Conservation (phyloP, 2,888 invertebrate species). For the Yponomeuta plumbellus region DNA sequence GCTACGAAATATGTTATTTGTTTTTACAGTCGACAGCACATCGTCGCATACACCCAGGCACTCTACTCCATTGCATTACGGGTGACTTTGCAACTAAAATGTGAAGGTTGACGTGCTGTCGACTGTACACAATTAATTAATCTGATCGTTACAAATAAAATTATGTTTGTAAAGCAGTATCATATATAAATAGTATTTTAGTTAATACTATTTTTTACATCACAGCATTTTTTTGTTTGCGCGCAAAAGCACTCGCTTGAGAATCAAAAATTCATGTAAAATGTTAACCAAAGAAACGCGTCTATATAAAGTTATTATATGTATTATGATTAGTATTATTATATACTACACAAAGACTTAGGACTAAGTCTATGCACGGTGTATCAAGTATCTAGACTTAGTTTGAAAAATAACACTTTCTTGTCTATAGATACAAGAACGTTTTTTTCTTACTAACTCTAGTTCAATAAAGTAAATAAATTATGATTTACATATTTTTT, state of each 20-base stretch:
- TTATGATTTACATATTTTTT: neutral
- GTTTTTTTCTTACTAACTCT: neutral
- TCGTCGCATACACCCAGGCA: no score
- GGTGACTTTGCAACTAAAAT: no score
- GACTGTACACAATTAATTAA: no score
- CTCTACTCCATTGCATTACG: no score
- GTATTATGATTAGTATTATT: constrained; percentile 3
- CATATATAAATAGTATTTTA: no score
- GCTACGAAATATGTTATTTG: neutral
- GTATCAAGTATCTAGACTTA: neutral
- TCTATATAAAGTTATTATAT: constrained; percentile 4
- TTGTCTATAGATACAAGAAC: neutral
- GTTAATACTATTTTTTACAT: neutral
- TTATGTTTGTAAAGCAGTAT: no score
- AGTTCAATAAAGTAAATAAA: neutral
- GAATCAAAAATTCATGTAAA: constrained; percentile 3
- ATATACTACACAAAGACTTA: neutral
- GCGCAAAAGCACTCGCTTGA: constrained; percentile 44
- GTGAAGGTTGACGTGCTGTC: no score
- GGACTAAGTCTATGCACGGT: neutral
- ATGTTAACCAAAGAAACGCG: constrained; percentile 47
- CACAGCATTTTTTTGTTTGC: constrained; percentile 18
- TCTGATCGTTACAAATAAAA: no score
- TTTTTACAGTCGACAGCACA: no score
- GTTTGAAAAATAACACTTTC: neutral